phyloP scores from a whole-genome alignment of 2,888 invertebrate genomes.

The Junonia oenone region DNA sequence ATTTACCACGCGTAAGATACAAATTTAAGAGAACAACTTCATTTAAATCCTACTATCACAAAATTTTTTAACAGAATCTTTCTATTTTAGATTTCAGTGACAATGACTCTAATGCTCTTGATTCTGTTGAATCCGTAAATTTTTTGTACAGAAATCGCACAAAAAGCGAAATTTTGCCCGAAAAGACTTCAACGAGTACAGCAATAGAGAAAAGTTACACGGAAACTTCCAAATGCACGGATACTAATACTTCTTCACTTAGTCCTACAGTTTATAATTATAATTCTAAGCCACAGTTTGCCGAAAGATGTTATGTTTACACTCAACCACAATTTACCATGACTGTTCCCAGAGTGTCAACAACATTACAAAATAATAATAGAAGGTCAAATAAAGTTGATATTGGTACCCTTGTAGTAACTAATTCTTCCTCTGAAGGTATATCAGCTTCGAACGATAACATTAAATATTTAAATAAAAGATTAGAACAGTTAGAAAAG shows the following conservation, averaged over 20 bases:
- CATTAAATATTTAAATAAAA: slow-evolving; percentile 47
- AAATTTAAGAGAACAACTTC: no score
- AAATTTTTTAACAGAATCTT: no score
- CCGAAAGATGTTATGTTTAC: slow-evolving; percentile 58
- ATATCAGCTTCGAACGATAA: slow-evolving; percentile 36
- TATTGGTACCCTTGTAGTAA: slow-evolving; percentile 49
- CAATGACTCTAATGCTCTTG: slow-evolving; percentile 40
- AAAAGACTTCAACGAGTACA: slow-evolving; percentile 38
- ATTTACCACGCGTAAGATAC: slow-evolving; percentile 52
- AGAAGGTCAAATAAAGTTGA: slow-evolving; percentile 47
- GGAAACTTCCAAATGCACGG: slow-evolving; percentile 43
- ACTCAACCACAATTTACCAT: slow-evolving; percentile 51
- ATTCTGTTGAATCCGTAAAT: slow-evolving; percentile 39
- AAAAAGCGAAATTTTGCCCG: slow-evolving; percentile 37
- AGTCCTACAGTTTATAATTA: slow-evolving; percentile 36
- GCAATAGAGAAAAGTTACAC: slow-evolving; percentile 20
- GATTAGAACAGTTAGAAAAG: slow-evolving; percentile 57
- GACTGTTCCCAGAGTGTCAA: slow-evolving; percentile 48
- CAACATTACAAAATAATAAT: slow-evolving; percentile 36
- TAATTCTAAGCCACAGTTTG: slow-evolving; percentile 40
- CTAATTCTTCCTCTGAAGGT: slow-evolving; percentile 48
- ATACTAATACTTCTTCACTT: slow-evolving; percentile 32
- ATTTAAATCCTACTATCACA: no score
- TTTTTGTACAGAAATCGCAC: slow-evolving; percentile 30
- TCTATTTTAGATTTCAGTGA: slow-evolving; percentile 49